Conservation (phyloP, 2,888 invertebrate genomes). For the Cephalotes varians region DNA sequence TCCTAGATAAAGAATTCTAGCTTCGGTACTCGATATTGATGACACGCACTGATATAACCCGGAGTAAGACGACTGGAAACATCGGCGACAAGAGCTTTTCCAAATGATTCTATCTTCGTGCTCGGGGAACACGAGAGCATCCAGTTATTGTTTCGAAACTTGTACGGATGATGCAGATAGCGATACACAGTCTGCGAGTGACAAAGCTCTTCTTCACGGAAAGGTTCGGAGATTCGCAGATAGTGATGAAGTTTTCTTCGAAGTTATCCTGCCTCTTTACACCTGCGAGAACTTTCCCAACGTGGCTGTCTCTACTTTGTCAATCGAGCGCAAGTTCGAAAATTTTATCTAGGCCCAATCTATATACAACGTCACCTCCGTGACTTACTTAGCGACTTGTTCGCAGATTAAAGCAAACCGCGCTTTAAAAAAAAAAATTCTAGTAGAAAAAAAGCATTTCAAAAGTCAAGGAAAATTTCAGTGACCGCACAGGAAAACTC, state of each 20-base stretch:
- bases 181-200: slow-evolving; percentile 13
- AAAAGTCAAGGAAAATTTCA: slow-evolving; percentile 1
- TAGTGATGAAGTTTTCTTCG: slow-evolving; percentile 30
- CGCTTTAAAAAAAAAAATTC: slow-evolving; percentile 9
- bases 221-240: slow-evolving; percentile 31
- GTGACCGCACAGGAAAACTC: background rate
- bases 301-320: slow-evolving; percentile 49
- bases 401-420: background rate
- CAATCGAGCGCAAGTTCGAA: slow-evolving; percentile 41
- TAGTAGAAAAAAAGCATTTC: background rate
- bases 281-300: slow-evolving; percentile 59
- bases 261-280: slow-evolving; percentile 26
- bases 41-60: slow-evolving; percentile 48
- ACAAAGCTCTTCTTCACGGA: slow-evolving; percentile 18
- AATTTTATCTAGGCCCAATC: slow-evolving; percentile 36
- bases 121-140: slow-evolving; percentile 36
- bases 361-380: slow-evolving; percentile 22
- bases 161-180: slow-evolving; percentile 20
- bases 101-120: slow-evolving; percentile 52
- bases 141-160: slow-evolving; percentile 59
- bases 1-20: slow-evolving; percentile 19
- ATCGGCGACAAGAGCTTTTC: slow-evolving; percentile 45
- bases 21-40: slow-evolving; percentile 38
- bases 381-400: slow-evolving; percentile 36
- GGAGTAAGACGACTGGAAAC: slow-evolving; percentile 52